phyloP scores from a whole-genome alignment of 2,888 invertebrate genomes.

The Deroplatys truncata region DNA sequence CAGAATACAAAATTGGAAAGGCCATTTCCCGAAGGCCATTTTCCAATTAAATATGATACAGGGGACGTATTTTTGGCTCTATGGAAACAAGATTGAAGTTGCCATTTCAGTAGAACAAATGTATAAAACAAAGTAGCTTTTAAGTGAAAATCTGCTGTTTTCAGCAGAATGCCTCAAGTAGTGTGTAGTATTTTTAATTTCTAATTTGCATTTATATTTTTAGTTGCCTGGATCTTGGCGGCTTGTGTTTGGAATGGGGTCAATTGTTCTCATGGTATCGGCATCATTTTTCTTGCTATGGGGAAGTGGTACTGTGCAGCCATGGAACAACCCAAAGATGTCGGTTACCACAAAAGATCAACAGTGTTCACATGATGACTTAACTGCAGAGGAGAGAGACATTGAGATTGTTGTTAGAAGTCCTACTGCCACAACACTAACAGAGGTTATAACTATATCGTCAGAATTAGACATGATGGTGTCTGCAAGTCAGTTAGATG shows the following conservation, averaged over 20 bases:
- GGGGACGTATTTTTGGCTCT: too few species aligned
- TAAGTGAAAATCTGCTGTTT: not conserved
- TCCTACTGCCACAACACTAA: not conserved
- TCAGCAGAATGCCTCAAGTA: not conserved
- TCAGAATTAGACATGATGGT: not conserved
- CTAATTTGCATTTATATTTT: constrained; percentile 19
- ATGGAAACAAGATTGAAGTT: too few species aligned
- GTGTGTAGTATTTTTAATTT: too few species aligned
- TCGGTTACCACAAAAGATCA: not conserved
- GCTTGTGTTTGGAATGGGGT: constrained; percentile 55
- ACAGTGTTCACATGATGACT: not conserved
- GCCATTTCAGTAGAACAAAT: too few species aligned
- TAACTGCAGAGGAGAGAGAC: not conserved
- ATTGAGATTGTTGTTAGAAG: not conserved
- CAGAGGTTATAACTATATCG: not conserved
- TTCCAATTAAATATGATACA: too few species aligned
- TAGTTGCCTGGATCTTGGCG: constrained; percentile 58
- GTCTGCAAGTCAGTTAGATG: not conserved
- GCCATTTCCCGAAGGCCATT: too few species aligned
- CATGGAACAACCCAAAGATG: constrained; percentile 45
- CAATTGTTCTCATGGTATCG: constrained; percentile 52
- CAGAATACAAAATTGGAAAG: too few species aligned
- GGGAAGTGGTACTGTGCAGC: constrained; percentile 56
- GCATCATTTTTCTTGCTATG: constrained; percentile 53
- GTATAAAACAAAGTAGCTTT: too few species aligned